Evolutionary conservation across 2,888 invertebrate species (phyloP), one percentile per base, ranked within the genome.

Genomic region (Lagria hirta): DNA sequence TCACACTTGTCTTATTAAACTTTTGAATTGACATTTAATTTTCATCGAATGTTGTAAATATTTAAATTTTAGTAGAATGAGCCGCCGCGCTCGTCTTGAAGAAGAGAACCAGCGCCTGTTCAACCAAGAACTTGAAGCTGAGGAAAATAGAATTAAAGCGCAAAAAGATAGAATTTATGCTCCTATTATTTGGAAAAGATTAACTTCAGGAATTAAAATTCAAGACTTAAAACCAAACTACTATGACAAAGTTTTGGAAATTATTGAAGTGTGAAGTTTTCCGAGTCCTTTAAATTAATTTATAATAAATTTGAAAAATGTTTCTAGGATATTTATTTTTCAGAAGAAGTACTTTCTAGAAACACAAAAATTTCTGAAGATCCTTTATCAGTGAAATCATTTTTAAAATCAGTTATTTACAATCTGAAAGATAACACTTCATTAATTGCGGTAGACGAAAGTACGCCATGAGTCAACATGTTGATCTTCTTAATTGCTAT

Each of bases 291-390:
- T 7, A 26, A 26, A 26, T 20, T 30, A 2, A n/a, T 18, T 18
- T 32, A 10, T 8, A 8, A 5, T 17, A 18, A 10, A 26, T 4
- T 12, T 12, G 18, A 13, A 11, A 36, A 36, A 4, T 24, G n/a
- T 17, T 32, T 34, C 42, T 18, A 34, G 26, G 34, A 41, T 22
- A 22, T 27, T 20, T 33, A 46, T 26, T 29, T 37, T 3, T 28
- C 18, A 3, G 60, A 60, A 33, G 67, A 70, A 30, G 60, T 70
- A 1, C 48, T 71, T 2, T 67, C 63, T 38, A 58, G 59, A 43
- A 70, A 69, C 45, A 56, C 63, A 0, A 58, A 62, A 36, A 51
- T 70, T 26, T 23, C 28, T 1, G 58, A 66, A 1, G 71, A 72
- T 41, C 41, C 49, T 28, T 51, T 45, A 7, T 71, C 71, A 1